Evolutionary conservation across 2,888 invertebrate genomes (phyloP).

Genomic region (Dioctria linearis): DNA sequence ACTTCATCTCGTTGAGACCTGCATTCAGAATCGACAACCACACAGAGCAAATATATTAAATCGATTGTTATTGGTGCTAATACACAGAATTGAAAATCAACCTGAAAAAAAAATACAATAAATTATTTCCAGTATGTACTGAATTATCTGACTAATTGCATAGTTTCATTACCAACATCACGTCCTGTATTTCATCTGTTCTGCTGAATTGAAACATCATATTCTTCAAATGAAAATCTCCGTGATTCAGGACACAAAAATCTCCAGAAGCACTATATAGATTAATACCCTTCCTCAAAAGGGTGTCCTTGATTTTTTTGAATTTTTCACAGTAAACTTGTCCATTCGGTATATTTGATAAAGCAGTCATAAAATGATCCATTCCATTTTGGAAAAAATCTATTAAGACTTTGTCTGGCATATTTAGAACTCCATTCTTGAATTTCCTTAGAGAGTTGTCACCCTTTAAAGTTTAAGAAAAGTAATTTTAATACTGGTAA

Average conservation of each 20-base stretch:
- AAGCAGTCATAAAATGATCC: not conserved
- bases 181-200: constrained; percentile 38
- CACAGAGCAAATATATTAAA: constrained; percentile 50
- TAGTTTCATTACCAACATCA: constrained; percentile 49
- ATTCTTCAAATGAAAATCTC: constrained; percentile 70
- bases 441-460: constrained; percentile 1
- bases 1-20: constrained; percentile 54
- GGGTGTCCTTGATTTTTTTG: constrained; percentile 12
- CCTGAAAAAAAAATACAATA: constrained; percentile 25
- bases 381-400: not conserved
- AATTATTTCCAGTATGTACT: not conserved
- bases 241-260: constrained; percentile 69
- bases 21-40: constrained; percentile 50
- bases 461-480: not conserved
- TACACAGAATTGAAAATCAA: constrained; percentile 56
- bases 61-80: constrained; percentile 57
- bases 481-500: not conserved
- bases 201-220: constrained; percentile 67
- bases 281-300: constrained; percentile 5
- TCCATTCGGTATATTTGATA: not conserved
- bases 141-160: not conserved
- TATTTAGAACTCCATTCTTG: constrained; percentile 14
- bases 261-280: constrained; percentile 4
- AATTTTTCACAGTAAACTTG: constrained; percentile 28
- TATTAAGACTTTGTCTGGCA: not conserved